Percentiles rank a stretch among this genome's conserved stretches.
phyloP scores from a whole-genome alignment of 2,888 invertebrate genomes.

The Diaphora mendica region DNA sequence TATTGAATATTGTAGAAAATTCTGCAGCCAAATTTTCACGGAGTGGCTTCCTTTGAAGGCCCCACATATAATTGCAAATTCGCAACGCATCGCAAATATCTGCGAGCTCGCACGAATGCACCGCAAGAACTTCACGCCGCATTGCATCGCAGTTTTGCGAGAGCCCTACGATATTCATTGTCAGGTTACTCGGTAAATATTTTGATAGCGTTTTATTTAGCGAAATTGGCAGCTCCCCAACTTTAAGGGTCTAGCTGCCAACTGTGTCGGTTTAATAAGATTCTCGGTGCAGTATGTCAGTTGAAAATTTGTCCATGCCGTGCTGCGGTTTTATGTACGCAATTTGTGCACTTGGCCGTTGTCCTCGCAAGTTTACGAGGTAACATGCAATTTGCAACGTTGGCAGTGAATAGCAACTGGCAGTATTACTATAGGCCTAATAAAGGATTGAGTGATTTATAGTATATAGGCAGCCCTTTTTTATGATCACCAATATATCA shows the following conservation, averaged over 20 bases:
- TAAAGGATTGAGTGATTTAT: conserved; percentile 10
- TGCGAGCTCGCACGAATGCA: no score
- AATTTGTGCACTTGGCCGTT: conserved; percentile 27
- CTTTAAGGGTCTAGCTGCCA: conserved; percentile 36
- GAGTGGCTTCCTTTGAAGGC: conserved; percentile 12
- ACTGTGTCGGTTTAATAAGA: conserved; percentile 43
- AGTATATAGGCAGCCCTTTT: background rate
- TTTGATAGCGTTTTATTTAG: conserved; percentile 48
- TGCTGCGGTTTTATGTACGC: conserved; percentile 33
- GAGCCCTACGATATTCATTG: conserved; percentile 34
- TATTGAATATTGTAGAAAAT: background rate
- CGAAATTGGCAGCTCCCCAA: conserved; percentile 41
- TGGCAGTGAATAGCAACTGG: conserved; percentile 1
- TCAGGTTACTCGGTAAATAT: conserved; percentile 23
- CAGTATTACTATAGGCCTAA: background rate
- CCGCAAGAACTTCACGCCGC: no score
- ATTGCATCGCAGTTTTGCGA: no score
- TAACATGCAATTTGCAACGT: conserved; percentile 11
- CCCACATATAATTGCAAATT: no score
- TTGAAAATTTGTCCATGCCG: conserved; percentile 28
- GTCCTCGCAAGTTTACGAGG: conserved; percentile 16
- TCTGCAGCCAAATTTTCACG: background rate
- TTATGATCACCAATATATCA: conserved; percentile 16
- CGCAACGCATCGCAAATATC: no score
- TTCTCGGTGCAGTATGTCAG: conserved; percentile 43